A percentile compares a stretch with the other conserved stretches of the same genome.
Conservation (phyloP, 2,113 vertebrate species). For the Syrmaticus mikado region DNA sequence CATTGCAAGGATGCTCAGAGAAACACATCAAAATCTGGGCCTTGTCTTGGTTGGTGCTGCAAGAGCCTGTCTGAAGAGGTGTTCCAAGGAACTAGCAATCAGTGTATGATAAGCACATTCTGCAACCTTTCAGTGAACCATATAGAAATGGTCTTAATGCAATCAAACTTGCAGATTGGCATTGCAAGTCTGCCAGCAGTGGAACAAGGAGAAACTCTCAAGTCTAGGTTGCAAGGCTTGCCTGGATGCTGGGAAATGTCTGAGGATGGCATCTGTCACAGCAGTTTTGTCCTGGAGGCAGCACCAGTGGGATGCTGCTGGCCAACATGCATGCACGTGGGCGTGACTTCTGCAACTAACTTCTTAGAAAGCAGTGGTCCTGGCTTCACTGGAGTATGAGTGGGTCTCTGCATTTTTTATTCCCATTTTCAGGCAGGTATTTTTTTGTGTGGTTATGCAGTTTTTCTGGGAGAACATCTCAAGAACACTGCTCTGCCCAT, state of each 20-base stretch:
- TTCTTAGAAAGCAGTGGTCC: background rate
- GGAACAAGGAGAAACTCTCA: background rate
- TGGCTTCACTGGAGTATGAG: background rate
- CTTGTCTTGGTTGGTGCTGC: background rate
- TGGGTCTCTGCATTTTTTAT: background rate
- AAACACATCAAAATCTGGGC: background rate
- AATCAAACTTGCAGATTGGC: too few species aligned
- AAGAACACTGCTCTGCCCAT: background rate
- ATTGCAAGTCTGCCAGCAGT: background rate
- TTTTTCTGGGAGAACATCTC: background rate
- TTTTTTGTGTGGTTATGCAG: background rate
- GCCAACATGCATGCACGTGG: background rate
- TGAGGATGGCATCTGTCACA: fast-evolving
- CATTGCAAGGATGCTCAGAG: background rate
- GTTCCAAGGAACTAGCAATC: too few species aligned
- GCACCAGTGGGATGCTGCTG: background rate
- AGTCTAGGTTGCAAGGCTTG: too few species aligned
- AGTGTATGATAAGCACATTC: fast-evolving
- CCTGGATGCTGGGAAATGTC: too few species aligned
- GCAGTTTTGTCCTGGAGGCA: background rate
- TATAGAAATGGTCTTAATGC: too few species aligned
- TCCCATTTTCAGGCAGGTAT: background rate
- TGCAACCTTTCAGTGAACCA: fast-evolving
- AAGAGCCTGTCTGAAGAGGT: fast-evolving
- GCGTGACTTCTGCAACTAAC: background rate